Evolutionary conservation across 1,140 invertebrate species (phyloP).

Genomic region (Eciton burchellii): DNA sequence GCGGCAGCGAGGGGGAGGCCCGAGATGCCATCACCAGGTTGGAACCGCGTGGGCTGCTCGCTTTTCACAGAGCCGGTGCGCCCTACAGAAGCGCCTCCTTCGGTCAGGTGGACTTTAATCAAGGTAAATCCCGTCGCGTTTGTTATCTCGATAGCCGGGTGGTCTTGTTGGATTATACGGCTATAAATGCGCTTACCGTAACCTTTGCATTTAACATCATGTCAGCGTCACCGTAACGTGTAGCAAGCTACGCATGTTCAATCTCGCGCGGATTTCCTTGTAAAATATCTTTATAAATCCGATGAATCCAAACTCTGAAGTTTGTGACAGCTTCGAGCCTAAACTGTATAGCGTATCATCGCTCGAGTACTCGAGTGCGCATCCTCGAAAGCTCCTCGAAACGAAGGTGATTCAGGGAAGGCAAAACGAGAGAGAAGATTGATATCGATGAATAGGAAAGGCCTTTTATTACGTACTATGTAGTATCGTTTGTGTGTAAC

Average conservation of each 20-base stretch:
- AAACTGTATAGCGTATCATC: conserved; percentile 64
- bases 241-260: no score
- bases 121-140: conserved; percentile 73
- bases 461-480: background rate
- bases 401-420: background rate
- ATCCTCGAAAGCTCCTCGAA: conserved; percentile 13
- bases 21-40: conserved; percentile 77
- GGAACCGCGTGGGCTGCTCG: conserved; percentile 83
- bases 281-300: conserved; percentile 14
- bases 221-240: no score
- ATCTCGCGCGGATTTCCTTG: background rate
- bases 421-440: background rate
- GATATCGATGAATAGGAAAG: background rate
- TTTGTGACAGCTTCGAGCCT: conserved; percentile 55
- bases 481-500: background rate
- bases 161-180: conserved; percentile 37
- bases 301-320: conserved; percentile 35
- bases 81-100: conserved; percentile 93
- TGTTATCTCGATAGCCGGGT: conserved; percentile 13
- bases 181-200: conserved; percentile 20
- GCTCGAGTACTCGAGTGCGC: no score
- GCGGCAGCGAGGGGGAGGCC: conserved; percentile 74
- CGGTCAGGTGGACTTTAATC: conserved; percentile 91
- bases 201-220: conserved; percentile 9
- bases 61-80: conserved; percentile 71